These are phyloP conservation scores for Poeciliopsis occidentalis DNA, from an alignment of 2,113 vertebrate genomes.

Conservation along the genomic window DNA sequence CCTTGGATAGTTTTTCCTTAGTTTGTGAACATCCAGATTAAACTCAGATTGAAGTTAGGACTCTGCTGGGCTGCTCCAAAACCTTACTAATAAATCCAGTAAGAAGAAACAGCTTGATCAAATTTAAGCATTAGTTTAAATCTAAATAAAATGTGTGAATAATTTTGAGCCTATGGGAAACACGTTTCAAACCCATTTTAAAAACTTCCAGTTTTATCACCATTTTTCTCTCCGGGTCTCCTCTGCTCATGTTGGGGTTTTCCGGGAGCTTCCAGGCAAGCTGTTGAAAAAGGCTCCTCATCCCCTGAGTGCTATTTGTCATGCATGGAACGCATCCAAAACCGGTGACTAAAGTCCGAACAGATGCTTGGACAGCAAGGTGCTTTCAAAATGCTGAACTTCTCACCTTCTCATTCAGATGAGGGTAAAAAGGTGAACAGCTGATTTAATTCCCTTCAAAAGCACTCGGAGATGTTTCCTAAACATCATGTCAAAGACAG, in stretches of 20 bases:
- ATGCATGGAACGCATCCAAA: conserved; percentile 8
- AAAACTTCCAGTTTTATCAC: background rate
- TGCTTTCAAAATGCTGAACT: conserved; percentile 30
- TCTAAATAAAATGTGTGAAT: too few relatives aligned
- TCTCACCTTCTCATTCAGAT: conserved; percentile 19
- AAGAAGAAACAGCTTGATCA: too few relatives aligned
- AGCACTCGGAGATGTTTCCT: background rate
- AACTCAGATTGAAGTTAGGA: too few relatives aligned
- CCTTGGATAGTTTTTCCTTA: background rate
- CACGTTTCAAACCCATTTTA: background rate
- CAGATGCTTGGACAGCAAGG: conserved; percentile 24
- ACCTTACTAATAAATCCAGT: background rate
- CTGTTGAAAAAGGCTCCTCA: background rate
- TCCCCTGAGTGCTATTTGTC: conserved; percentile 14
- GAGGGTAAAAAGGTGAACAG: conserved; percentile 6
- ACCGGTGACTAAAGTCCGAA: conserved; percentile 3
- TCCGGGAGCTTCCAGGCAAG: conserved; percentile 2
- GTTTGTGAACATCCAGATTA: background rate
- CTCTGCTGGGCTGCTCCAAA: background rate
- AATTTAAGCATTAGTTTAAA: too few relatives aligned
- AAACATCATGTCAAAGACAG: background rate
- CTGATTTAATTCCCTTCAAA: background rate
- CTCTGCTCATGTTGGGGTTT: background rate
- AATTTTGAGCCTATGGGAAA: too few relatives aligned
- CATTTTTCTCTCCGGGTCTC: background rate